A percentile compares a stretch with the other conserved stretches of the same genome.
phyloP scores from a whole-genome alignment of 2,888 invertebrate genomes.

The Carterocephalus palaemon region DNA sequence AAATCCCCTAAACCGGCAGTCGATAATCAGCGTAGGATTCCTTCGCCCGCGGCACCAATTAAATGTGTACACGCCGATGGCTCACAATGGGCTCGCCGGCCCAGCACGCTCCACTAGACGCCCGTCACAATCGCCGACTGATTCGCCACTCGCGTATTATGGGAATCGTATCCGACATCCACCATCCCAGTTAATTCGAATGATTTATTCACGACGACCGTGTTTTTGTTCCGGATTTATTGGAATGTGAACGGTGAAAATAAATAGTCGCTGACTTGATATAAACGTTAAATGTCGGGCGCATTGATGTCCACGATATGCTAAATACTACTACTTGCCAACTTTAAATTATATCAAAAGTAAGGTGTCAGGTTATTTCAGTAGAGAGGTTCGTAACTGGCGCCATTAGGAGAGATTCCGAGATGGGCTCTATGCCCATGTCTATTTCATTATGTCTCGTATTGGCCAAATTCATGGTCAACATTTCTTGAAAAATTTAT shows the following conservation, averaged over 20 bases:
- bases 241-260: conserved; percentile 12
- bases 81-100: conserved; percentile 48
- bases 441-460: no score
- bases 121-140: conserved; percentile 25
- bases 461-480: no score
- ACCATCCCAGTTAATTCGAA: conserved; percentile 32
- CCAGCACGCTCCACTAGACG: conserved; percentile 21
- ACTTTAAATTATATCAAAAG: no score
- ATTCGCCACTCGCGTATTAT: conserved; percentile 21
- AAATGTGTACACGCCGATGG: conserved; percentile 66
- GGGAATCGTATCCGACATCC: conserved; percentile 14
- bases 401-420: no score
- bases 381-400: no score
- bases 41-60: conserved; percentile 56
- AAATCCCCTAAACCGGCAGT: conserved; percentile 24
- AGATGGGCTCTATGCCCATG: no score
- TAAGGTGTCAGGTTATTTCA: no score
- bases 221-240: conserved; percentile 47
- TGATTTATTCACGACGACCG: conserved; percentile 42
- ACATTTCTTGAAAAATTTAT: no score
- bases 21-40: conserved; percentile 38
- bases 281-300: no score
- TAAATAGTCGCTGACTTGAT: background rate
- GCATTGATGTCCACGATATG: no score
- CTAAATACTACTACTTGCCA: no score